These are phyloP conservation scores for Callorhinus ursinus DNA, from an alignment of 2,113 vertebrate genomes.

Conservation along the genomic window DNA sequence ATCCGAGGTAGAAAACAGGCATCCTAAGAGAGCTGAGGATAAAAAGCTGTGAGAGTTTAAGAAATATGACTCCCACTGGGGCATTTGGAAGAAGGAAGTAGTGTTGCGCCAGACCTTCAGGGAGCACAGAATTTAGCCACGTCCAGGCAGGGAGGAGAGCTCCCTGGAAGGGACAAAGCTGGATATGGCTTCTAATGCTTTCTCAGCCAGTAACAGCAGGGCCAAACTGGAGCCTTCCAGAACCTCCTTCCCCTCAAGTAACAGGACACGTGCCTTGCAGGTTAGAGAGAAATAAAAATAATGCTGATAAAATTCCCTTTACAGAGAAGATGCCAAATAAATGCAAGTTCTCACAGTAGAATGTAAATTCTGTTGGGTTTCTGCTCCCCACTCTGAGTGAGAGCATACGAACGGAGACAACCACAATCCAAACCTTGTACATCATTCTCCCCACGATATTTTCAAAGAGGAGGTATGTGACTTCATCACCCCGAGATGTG, in stretches of 20 bases:
- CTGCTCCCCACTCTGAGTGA: neutral
- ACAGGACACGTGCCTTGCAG: neutral
- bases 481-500: neutral
- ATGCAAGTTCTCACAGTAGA: neutral
- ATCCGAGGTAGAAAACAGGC: neutral
- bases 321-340: neutral
- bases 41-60: neutral
- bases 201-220: neutral
- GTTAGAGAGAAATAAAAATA: slow-evolving; percentile 13
- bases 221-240: neutral
- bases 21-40: neutral
- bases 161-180: neutral
- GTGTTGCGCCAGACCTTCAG: neutral
- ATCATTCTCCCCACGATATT: neutral
- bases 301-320: neutral
- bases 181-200: neutral
- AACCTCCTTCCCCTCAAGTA: neutral
- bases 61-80: neutral
- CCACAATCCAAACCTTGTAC: neutral
- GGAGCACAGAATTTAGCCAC: neutral
- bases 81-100: neutral
- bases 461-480: neutral
- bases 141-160: neutral
- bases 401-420: neutral
- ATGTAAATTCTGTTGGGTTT: neutral